Base-by-base conservation (phyloP, 2,888 invertebrate genomes). In the Cancer borealis region DNA sequence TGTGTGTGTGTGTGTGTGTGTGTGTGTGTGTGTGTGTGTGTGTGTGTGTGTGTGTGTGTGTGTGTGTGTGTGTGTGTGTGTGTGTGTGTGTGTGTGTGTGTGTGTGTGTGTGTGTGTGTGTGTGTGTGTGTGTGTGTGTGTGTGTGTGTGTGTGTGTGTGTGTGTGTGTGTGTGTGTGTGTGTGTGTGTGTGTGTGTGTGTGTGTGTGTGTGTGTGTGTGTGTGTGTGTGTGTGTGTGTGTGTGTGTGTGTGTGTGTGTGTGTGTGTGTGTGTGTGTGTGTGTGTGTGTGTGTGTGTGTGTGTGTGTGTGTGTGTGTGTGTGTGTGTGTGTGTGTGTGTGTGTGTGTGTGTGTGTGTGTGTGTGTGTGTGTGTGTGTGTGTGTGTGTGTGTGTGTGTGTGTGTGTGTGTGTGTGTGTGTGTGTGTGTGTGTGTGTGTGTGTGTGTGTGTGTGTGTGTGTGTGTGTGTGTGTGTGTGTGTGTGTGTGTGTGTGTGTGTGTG, bases 1-100 rank as follows among this genome's bases (percentile, higher is more conserved):
- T 73, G 66, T 73, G 66, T 73, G 66, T 73, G 66, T 73, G 66
- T 73, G 66, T 73, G 66, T 73, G 66, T n/a, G 66, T 73, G 66
- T 73, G 66, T 73, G 66, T 73, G 66, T 73, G 66, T 73, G 66
- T 73, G 66, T 73, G 66, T 26, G 26, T 21, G 5, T 26, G 26
- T 73, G 26, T 73, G 73, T 73, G 73, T 73, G 73, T 73, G 73
- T 73, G 73, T 73, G 73, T 73, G 73, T 73, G 73, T 73, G 73
- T 73, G 73, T 73, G 73, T 73, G 73, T 73, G 73, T 73, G 73
- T 73, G 73, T 73, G 73, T 73, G 73, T 73, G 73, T 73, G 73
- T 73, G 73, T 73, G 73, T 73, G 73, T 73, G 73, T 73, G 73
- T 73, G 73, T 73, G 66, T 73, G 66, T 73, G 66, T 73, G 66